Percentiles rank a stretch among this genome's conserved stretches.
Evolutionary conservation across 2,888 invertebrate genomes (phyloP).

Genomic region (Pterostichus madidus): DNA sequence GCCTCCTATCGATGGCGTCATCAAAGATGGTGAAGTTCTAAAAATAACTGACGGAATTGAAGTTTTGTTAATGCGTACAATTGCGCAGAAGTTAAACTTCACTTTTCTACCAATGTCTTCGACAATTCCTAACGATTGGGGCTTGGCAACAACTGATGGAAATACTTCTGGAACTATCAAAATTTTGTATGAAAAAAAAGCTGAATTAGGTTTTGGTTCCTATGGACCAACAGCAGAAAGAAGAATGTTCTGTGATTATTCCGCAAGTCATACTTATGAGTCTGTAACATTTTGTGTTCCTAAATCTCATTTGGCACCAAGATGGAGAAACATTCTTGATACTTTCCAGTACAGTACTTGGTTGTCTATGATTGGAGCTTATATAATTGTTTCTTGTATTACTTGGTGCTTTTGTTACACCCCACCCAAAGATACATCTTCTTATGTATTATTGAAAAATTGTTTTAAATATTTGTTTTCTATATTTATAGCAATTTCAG

Average conservation of each 20-base stretch:
- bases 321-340: slow-evolving; percentile 76
- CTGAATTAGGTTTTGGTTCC: slow-evolving; percentile 73
- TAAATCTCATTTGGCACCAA: slow-evolving; percentile 70
- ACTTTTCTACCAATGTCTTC: slow-evolving; percentile 69
- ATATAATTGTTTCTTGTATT: slow-evolving; percentile 70
- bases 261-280: slow-evolving; percentile 73
- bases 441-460: slow-evolving; percentile 66
- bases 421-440: slow-evolving; percentile 59
- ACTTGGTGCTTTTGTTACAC: slow-evolving; percentile 64
- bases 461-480: slow-evolving; percentile 69
- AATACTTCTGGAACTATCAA: slow-evolving; percentile 71
- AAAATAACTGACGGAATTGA: slow-evolving; percentile 71
- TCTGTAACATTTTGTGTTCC: slow-evolving; percentile 74
- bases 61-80: slow-evolving; percentile 70
- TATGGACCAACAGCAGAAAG: slow-evolving; percentile 72
- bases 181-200: slow-evolving; percentile 70
- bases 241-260: slow-evolving; percentile 72
- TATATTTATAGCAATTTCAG: slow-evolving; percentile 69
- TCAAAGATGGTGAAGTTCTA: slow-evolving; percentile 63
- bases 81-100: slow-evolving; percentile 71
- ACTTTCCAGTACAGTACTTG: slow-evolving; percentile 78
- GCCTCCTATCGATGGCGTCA: slow-evolving; percentile 68
- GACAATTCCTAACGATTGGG: slow-evolving; percentile 69
- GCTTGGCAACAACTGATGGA: slow-evolving; percentile 70
- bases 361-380: slow-evolving; percentile 75